phyloP scores from a whole-genome alignment of 2,797 vertebrate genomes.

The Acropternis orthonyx region DNA sequence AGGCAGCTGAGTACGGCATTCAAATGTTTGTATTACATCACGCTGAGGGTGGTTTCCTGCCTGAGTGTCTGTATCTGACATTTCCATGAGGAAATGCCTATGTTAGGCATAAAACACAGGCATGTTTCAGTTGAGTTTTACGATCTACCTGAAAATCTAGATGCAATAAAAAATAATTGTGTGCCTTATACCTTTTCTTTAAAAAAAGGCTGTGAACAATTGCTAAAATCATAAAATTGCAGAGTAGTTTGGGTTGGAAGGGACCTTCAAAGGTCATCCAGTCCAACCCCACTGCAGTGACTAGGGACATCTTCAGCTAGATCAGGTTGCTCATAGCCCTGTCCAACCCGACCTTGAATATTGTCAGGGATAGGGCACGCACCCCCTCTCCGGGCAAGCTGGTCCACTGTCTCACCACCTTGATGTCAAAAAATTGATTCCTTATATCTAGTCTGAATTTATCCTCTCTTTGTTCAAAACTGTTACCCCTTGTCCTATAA shows the following conservation, averaged over 20 bases:
- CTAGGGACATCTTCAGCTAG: background rate
- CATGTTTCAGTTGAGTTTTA: background rate
- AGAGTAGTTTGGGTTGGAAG: background rate
- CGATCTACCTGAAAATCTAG: background rate
- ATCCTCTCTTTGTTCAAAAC: background rate
- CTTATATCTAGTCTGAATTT: background rate
- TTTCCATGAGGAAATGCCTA: background rate
- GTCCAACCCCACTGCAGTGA: background rate
- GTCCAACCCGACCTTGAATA: background rate
- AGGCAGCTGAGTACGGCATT: background rate
- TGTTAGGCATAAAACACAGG: background rate
- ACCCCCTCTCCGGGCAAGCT: background rate
- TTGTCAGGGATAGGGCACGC: background rate
- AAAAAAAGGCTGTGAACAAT: background rate
- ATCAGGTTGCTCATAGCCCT: background rate
- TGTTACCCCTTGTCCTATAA: rapidly evolving
- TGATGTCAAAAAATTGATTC: background rate
- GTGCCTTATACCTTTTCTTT: background rate
- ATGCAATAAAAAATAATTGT: background rate
- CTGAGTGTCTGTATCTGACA: background rate
- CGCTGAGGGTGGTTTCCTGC: background rate
- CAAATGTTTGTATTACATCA: background rate
- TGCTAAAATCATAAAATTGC: background rate
- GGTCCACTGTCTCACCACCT: background rate
- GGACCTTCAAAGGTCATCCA: background rate